Evolutionary conservation across 2,888 invertebrate genomes (phyloP).

Genomic region (Cantharis rustica): DNA sequence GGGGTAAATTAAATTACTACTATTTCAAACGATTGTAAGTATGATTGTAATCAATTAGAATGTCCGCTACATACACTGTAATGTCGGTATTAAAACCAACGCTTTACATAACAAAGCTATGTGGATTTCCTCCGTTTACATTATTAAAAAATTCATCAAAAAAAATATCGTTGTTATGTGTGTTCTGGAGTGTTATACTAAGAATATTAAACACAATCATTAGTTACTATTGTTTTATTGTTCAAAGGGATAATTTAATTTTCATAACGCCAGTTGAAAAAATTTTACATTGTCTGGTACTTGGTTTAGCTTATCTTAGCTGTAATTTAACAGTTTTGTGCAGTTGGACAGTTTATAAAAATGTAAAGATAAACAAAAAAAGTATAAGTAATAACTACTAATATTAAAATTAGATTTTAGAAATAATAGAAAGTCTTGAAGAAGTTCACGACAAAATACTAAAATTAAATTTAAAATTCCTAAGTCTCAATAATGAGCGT

Average conservation of each 20-base stretch:
- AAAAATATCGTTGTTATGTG: too few relatives aligned
- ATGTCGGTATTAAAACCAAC: too few relatives aligned
- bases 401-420: neutral
- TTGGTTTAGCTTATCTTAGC: neutral
- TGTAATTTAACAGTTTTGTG: neutral
- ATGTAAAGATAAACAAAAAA: neutral
- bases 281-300: neutral
- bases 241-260: fast-evolving
- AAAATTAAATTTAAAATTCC: neutral
- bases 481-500: neutral
- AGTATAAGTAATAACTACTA: too few relatives aligned
- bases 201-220: too few relatives aligned
- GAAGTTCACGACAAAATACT: neutral
- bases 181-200: too few relatives aligned
- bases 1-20: too few relatives aligned
- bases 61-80: too few relatives aligned
- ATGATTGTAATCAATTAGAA: too few relatives aligned
- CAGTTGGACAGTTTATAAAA: neutral
- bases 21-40: too few relatives aligned
- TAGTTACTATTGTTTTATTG: neutral
- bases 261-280: neutral
- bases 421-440: neutral
- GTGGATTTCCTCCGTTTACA: too few relatives aligned
- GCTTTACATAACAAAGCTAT: too few relatives aligned
- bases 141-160: too few relatives aligned